Conservation (phyloP, 1,140 invertebrate genomes). For the Drosophila tristis region DNA sequence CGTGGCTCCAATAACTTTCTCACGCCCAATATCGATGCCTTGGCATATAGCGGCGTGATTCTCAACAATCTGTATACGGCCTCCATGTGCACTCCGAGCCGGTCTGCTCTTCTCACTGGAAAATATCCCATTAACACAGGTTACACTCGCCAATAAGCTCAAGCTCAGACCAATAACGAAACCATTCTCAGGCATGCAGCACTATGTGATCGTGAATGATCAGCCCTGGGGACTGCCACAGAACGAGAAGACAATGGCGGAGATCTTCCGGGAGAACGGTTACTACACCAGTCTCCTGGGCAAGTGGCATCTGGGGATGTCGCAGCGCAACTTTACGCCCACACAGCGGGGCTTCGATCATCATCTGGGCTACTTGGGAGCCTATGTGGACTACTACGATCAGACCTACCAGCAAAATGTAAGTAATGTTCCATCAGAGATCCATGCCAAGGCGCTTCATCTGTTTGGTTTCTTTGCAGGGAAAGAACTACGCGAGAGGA, state of each 20-base stretch:
- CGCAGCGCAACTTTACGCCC: slow-evolving; percentile 89
- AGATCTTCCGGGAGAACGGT: slow-evolving; percentile 90
- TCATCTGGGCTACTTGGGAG: slow-evolving; percentile 93
- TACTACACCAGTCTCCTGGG: slow-evolving; percentile 93
- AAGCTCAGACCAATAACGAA: no score
- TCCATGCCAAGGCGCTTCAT: not conserved
- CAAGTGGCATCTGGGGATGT: slow-evolving; percentile 95
- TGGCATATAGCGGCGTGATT: slow-evolving; percentile 92
- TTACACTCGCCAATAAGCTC: slow-evolving; percentile 53
- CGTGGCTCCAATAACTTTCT: slow-evolving; percentile 93
- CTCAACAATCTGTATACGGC: slow-evolving; percentile 91
- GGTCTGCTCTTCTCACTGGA: slow-evolving; percentile 92
- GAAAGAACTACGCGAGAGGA: slow-evolving; percentile 84
- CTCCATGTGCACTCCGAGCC: slow-evolving; percentile 91
- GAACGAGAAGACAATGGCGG: slow-evolving; percentile 89
- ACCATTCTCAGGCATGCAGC: slow-evolving; percentile 89
- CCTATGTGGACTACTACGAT: slow-evolving; percentile 93
- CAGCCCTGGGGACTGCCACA: slow-evolving; percentile 91
- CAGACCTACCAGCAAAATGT: slow-evolving; percentile 87
- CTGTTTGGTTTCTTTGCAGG: slow-evolving; percentile 12
- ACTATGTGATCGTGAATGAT: slow-evolving; percentile 89
- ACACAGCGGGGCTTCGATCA: slow-evolving; percentile 91
- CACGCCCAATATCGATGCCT: slow-evolving; percentile 93
- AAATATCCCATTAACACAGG: slow-evolving; percentile 93
- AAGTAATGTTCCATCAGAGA: slow-evolving; percentile 29